Evolutionary conservation across 2,888 invertebrate genomes (phyloP), one percentile per base, ranked within the genome.

Genomic region (Merodon equestris): DNA sequence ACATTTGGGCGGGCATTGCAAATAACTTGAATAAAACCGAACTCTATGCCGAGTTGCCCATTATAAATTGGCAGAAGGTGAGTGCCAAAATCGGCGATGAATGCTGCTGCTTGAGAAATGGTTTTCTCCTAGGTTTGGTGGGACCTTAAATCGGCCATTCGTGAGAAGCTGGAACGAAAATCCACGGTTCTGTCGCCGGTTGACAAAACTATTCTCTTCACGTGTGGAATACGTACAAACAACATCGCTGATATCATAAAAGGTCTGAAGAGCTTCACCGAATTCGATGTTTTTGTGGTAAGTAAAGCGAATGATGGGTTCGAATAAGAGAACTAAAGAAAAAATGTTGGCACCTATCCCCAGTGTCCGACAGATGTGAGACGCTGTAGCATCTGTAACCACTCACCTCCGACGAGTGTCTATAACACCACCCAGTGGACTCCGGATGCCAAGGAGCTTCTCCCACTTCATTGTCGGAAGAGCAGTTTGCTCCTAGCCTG

Each of bases 41-140:
- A 7, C 27, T 27, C 7, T 27, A 27, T 7, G 27, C 27, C 3
- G 27, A 27, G 27, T 27, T 47, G 3, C 47, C 54, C 13, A 15
- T 54, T 1, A 54, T 64, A 4, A 14, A 19, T 2, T 64, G 64
- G 64, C 64, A 64, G 19, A 64, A 47, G 64, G 64, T 54, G 19
- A 44, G 27, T 9, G n/a, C n/a, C n/a, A n/a, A n/a, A n/a, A 27
- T 27, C 27, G 27, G 2, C 27, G 27, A 4, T 27, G 2, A 27
- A 27, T n/a, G n/a, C n/a, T n/a, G n/a, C n/a, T n/a, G n/a, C n/a
- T 40, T n/a, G 1, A 44, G 13, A 44, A 44, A 1, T 42, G 4
- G 1, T 50, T 17, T 42, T 9, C 10, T 42, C 44, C n/a, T 17
- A 64, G 64, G 15, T 54, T 19, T 64, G 64, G 64, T 64, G 64